A percentile compares a stretch with the other conserved stretches of the same genome.
Conservation (phyloP, 2,797 vertebrate species). For the Oryzias dopingdopingensis region DNA sequence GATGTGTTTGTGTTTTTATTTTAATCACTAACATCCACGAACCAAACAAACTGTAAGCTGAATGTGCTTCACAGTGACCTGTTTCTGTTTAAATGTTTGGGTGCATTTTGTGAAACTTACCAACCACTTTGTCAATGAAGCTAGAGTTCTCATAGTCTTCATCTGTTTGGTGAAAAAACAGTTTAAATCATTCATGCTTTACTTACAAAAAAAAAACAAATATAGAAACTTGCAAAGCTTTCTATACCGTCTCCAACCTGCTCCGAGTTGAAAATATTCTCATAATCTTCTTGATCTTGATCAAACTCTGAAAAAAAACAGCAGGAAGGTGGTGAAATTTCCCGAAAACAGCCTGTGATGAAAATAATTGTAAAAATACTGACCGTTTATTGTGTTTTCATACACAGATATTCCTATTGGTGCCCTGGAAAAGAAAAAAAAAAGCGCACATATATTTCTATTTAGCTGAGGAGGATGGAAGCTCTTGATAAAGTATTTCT, state of each 20-base stretch:
- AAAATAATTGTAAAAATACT: neutral
- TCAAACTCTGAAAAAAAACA: slow-evolving; percentile 14
- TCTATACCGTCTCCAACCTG: slow-evolving; percentile 25
- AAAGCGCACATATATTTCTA: too few species aligned
- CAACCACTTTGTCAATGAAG: slow-evolving; percentile 11
- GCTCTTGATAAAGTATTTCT: neutral
- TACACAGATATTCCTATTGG: slow-evolving; percentile 6
- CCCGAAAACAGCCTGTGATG: neutral
- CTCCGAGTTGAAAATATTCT: slow-evolving; percentile 28
- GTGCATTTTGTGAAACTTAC: neutral
- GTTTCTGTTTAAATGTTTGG: neutral
- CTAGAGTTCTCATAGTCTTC: slow-evolving; percentile 64
- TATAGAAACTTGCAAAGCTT: neutral
- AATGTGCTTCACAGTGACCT: too few species aligned
- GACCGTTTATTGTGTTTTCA: slow-evolving; percentile 4
- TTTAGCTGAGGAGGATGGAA: neutral
- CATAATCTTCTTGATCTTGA: slow-evolving; percentile 26
- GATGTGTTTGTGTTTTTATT: too few species aligned
- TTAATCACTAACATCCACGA: too few species aligned
- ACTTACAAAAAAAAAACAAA: too few species aligned
- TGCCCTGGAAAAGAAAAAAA: slow-evolving; percentile 6
- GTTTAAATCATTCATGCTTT: neutral
- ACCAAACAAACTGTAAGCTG: too few species aligned
- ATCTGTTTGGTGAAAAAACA: slow-evolving; percentile 34
- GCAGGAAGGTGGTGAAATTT: fast-evolving